Base-by-base conservation (phyloP, 2,888 invertebrate genomes). In the Watsonalla binaria region DNA sequence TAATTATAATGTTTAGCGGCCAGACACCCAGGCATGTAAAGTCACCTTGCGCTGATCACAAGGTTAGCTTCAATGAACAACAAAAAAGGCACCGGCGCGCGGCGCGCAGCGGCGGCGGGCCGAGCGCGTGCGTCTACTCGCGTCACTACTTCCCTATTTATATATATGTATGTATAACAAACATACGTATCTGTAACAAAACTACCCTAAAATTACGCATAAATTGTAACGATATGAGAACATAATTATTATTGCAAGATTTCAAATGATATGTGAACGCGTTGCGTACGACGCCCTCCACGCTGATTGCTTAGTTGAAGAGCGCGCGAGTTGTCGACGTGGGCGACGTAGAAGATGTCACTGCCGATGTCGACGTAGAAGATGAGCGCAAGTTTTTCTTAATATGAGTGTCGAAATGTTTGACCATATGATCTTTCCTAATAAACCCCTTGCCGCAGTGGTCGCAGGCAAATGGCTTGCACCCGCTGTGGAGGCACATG, bases 371-470 rank as follows among this genome's bases (percentile, higher is more conserved):
- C 35, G 80, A 73, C n/a, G 80, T 72, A n/a, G 79, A 66, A 5
- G 83, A 74, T 45, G 84, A 68, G 55, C 88, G 84, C 55, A 82
- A 74, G 60, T 81, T 87, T 72, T 93, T 94, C 78, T 93, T 94
- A 53, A 92, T 92, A 86, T 97, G 97, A 52, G 96, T 96, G 67
- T 95, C 95, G 66, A 93, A 92, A 82, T 97, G 97, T 82, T 97
- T 97, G 63, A 96, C 92, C 96, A 97, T 96, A 84, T 97, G 97
- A 86, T 97, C 97, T 84, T 96, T 96, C 65, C 97, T 93, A 69
- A 96, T 96, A 84, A 97, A 97, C 51, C 96, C 96, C 83, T 97
- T 97, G 58, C 94, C 94, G 82, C 97, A 97, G 60, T 93, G 93
- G 66, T 94, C 93, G 84, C 97, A 97, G 61, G 93, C 92, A 80